Percentiles rank a stretch among this genome's conserved stretches.
These are phyloP conservation scores for Chrysocyon brachyurus DNA, from an alignment of 2,797 vertebrate genomes.

Conservation along the genomic window DNA sequence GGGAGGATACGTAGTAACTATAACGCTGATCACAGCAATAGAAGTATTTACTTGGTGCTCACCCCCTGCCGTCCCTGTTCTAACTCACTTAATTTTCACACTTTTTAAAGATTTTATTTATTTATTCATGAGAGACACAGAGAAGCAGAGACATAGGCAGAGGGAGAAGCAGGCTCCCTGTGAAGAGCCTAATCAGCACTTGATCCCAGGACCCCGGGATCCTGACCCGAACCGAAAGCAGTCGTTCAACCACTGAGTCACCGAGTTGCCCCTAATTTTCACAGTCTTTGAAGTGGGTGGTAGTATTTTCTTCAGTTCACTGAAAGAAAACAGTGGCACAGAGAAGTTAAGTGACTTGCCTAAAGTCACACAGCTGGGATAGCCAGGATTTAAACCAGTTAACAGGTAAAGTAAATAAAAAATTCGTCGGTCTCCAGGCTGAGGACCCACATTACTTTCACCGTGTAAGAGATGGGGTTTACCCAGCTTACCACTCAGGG, in stretches of 20 bases:
- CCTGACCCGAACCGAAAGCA: too few species aligned
- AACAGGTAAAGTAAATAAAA: background rate
- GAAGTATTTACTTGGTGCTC: background rate
- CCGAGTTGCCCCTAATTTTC: background rate
- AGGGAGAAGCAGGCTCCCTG: too few species aligned
- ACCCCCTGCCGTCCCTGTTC: background rate
- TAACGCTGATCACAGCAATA: background rate
- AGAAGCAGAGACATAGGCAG: too few species aligned
- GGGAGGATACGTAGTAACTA: background rate
- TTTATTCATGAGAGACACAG: too few species aligned
- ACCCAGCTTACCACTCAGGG: too few species aligned
- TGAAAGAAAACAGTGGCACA: background rate
- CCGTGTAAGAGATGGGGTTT: background rate
- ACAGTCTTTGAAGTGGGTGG: background rate
- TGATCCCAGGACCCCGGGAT: too few species aligned
- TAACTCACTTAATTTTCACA: background rate
- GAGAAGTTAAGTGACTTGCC: background rate
- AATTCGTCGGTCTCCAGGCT: background rate
- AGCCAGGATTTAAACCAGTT: background rate
- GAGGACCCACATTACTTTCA: background rate
- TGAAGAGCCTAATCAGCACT: too few species aligned
- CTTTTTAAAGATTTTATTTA: too few species aligned
- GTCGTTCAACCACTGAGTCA: too few species aligned
- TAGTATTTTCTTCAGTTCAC: background rate
- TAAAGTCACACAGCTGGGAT: constrained; percentile 14